Percentiles rank a stretch among this genome's conserved stretches.
Conservation (phyloP, 2,113 vertebrate species). For the Oenanthe oenanthe region DNA sequence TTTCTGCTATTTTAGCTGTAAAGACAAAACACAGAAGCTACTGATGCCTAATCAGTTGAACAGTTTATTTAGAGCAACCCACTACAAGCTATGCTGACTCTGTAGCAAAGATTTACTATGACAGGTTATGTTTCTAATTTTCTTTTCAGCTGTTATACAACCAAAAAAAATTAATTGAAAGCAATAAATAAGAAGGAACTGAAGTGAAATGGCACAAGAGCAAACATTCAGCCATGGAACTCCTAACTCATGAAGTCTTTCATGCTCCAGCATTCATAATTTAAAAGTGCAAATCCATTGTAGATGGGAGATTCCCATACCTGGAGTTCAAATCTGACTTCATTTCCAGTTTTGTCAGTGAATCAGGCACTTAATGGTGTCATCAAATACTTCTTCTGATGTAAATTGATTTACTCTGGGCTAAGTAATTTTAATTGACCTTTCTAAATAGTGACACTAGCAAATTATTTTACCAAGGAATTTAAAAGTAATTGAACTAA, state of each 20-base stretch:
- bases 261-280: background rate
- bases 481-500: slow-evolving; percentile 8
- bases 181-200: background rate
- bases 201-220: background rate
- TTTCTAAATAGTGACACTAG: slow-evolving; percentile 6
- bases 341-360: background rate
- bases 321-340: background rate
- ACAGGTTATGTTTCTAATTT: background rate
- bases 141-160: background rate
- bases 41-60: background rate
- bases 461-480: slow-evolving; percentile 12
- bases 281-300: background rate
- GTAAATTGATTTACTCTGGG: background rate
- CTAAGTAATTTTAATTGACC: slow-evolving; percentile 21
- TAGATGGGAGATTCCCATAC: background rate
- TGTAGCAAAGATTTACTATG: background rate
- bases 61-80: background rate
- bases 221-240: background rate
- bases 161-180: background rate
- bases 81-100: background rate
- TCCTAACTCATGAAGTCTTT: background rate
- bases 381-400: background rate
- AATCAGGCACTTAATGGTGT: background rate
- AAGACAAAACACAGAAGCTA: background rate
- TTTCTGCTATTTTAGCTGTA: background rate